Evolutionary conservation across 2,113 vertebrate genomes (phyloP).

Genomic region (Gavialis gangeticus): DNA sequence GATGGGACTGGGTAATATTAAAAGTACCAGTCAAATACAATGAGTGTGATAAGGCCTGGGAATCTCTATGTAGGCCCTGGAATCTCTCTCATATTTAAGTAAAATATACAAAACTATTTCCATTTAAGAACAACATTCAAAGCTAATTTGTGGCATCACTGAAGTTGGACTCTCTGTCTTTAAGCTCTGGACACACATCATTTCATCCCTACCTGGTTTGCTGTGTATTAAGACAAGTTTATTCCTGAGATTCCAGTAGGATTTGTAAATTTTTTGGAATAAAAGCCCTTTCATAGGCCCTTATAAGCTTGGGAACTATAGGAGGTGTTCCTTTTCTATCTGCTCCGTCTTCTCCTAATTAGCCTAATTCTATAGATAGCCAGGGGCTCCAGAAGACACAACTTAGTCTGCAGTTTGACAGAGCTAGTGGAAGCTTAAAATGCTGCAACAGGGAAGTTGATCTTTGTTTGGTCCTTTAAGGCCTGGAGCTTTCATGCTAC

Average conservation of each 20-base stretch:
- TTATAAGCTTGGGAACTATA: background rate
- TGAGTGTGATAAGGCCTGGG: background rate
- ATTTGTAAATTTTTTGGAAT: background rate
- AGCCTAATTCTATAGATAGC: constrained; percentile 18
- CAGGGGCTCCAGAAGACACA: rapidly evolving
- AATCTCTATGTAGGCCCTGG: background rate
- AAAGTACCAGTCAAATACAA: background rate
- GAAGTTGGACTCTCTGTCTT: rapidly evolving
- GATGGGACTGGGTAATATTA: background rate
- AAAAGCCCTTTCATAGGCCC: background rate
- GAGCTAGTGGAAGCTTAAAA: background rate
- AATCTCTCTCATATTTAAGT: background rate
- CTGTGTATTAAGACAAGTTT: background rate
- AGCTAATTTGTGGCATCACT: background rate
- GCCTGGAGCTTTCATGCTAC: background rate
- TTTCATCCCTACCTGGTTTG: background rate
- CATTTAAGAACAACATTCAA: background rate
- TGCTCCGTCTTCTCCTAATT: constrained; percentile 39
- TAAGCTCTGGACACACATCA: background rate
- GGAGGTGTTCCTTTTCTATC: constrained; percentile 27
- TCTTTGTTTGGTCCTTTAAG: constrained; percentile 29
- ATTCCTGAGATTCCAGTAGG: background rate
- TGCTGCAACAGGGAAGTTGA: background rate
- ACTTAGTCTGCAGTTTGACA: constrained; percentile 32
- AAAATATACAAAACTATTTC: background rate